phyloP scores from a whole-genome alignment of 2,113 vertebrate species.

The Marcusenius ussheri region DNA sequence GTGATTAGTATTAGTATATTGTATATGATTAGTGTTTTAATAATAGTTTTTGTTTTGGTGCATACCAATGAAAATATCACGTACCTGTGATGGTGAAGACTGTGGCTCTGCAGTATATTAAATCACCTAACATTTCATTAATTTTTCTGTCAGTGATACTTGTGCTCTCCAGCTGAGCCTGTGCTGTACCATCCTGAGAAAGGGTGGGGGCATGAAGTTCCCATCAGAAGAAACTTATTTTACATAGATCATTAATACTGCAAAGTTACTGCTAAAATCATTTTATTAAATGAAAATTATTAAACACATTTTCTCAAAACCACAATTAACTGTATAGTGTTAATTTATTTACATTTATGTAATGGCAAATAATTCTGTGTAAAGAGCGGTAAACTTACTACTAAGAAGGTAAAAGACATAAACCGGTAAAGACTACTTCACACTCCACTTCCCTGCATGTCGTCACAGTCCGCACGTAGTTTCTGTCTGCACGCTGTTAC shows the following conservation, averaged over 20 bases:
- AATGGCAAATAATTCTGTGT: not conserved
- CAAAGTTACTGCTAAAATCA: not conserved
- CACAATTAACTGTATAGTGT: not conserved
- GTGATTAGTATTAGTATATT: too few relatives aligned
- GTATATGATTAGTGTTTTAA: not conserved
- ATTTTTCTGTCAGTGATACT: not conserved
- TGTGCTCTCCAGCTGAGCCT: not conserved
- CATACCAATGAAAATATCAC: not conserved
- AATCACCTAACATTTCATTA: not conserved
- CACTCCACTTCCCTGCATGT: not conserved
- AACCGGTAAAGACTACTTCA: not conserved
- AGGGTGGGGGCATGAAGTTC: too few relatives aligned
- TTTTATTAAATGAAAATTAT: too few relatives aligned
- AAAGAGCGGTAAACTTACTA: not conserved
- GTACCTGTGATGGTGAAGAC: slow-evolving; percentile 18
- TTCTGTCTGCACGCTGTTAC: too few relatives aligned
- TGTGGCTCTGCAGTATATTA: slow-evolving; percentile 8
- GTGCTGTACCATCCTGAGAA: not conserved
- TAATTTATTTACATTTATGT: not conserved
- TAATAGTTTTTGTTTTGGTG: not conserved
- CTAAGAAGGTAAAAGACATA: not conserved
- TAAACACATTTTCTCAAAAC: too few relatives aligned
- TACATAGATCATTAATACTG: not conserved
- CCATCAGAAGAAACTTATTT: not conserved
- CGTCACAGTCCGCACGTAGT: too few relatives aligned